phyloP scores from a whole-genome alignment of 2,888 invertebrate genomes.

The Morinoia aosen region DNA sequence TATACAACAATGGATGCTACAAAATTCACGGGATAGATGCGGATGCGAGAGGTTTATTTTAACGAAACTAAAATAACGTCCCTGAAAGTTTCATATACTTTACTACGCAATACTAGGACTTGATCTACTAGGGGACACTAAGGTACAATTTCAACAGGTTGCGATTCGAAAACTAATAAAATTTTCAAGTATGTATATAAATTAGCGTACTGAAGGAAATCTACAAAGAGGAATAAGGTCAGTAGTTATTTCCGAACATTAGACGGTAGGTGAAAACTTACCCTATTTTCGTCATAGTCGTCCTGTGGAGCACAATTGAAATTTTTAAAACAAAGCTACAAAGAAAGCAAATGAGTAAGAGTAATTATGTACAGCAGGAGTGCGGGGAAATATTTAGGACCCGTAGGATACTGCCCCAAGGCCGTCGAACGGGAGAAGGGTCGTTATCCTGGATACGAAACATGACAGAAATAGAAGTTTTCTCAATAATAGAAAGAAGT shows the following conservation, averaged over 20 bases:
- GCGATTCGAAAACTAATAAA: not conserved
- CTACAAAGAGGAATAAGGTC: not conserved
- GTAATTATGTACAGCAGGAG: not conserved
- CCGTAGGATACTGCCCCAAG: not conserved
- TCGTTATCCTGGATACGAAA: not conserved
- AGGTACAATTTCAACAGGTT: not conserved
- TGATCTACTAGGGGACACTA: not conserved
- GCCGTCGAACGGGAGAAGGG: not conserved
- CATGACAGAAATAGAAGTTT: not conserved
- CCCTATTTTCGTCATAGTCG: conserved; percentile 25
- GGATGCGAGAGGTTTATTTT: not conserved
- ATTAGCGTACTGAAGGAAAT: not conserved
- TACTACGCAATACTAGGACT: not conserved
- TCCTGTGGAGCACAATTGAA: conserved; percentile 19
- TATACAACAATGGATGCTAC: not conserved
- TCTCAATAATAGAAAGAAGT: not conserved
- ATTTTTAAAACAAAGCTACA: not conserved
- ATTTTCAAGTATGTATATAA: not conserved
- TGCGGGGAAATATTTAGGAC: not conserved
- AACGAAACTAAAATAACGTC: not conserved
- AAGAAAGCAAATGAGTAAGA: not conserved
- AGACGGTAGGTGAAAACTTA: not conserved
- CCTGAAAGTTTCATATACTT: not conserved
- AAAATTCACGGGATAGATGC: not conserved
- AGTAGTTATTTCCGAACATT: not conserved